Percentiles rank a stretch among this genome's conserved stretches.
These are phyloP conservation scores for Eupithecia tripunctaria DNA, from an alignment of 2,888 invertebrate genomes.

Conservation along the genomic window DNA sequence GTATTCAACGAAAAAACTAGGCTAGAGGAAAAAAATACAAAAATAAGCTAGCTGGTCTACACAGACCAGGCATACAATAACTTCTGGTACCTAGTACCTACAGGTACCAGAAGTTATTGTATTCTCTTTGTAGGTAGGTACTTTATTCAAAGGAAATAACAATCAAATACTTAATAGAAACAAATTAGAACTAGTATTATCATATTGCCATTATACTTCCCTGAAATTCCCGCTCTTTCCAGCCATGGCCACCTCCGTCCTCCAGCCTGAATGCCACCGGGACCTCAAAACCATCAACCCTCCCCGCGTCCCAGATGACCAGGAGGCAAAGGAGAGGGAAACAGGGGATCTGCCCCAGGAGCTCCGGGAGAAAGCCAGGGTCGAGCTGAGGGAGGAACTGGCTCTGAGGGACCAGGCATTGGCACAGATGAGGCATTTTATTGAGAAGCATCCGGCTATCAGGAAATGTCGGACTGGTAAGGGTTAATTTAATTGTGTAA, in stretches of 20 bases:
- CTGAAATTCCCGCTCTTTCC: background rate
- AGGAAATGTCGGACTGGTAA: constrained; percentile 91
- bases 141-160: too few relatives aligned
- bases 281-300: constrained; percentile 66
- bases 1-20: too few relatives aligned
- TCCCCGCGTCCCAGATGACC: constrained; percentile 69
- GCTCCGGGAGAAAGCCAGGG: constrained; percentile 86
- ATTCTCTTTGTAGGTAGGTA: too few relatives aligned
- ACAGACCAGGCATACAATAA: too few relatives aligned
- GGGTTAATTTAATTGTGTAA: constrained; percentile 23
- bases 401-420: constrained; percentile 89
- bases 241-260: constrained; percentile 75
- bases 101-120: too few relatives aligned
- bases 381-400: constrained; percentile 92
- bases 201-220: too few relatives aligned
- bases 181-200: too few relatives aligned
- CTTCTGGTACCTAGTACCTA: too few relatives aligned
- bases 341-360: constrained; percentile 81
- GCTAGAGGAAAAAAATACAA: too few relatives aligned
- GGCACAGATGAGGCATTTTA: constrained; percentile 92
- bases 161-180: too few relatives aligned
- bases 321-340: constrained; percentile 73
- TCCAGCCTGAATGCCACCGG: constrained; percentile 73
- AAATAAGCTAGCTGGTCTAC: too few relatives aligned
- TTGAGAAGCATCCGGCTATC: constrained; percentile 92